A percentile compares a stretch with the other conserved stretches of the same genome.
Evolutionary conservation across 2,113 vertebrate genomes (phyloP).

Genomic region (Sebastes schlegelii): DNA sequence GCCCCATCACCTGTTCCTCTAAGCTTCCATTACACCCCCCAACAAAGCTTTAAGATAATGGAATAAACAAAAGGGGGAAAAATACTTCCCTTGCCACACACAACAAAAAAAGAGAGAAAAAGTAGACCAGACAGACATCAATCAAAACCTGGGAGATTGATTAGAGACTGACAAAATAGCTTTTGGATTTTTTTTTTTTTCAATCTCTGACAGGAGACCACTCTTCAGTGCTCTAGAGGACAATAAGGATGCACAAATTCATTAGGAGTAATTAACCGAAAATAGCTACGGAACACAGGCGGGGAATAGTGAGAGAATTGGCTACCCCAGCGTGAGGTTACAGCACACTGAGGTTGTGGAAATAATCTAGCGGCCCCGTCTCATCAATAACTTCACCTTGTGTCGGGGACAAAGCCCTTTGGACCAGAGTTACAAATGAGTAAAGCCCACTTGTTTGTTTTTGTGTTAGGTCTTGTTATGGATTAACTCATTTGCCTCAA

Average conservation of each 20-base stretch:
- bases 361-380: constrained; percentile 35
- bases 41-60: constrained; percentile 82
- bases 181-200: constrained; percentile 39
- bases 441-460: constrained; percentile 61
- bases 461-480: constrained; percentile 49
- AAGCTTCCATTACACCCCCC: constrained; percentile 81
- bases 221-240: constrained; percentile 73
- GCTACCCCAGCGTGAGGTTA: constrained; percentile 30
- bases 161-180: constrained; percentile 54
- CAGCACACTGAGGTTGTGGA: constrained; percentile 13
- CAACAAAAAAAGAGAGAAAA: constrained; percentile 45
- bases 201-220: constrained; percentile 53
- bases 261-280: constrained; percentile 79
- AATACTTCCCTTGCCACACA: constrained; percentile 47
- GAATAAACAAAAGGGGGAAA: constrained; percentile 76
- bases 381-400: constrained; percentile 55
- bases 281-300: constrained; percentile 62
- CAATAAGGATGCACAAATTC: constrained; percentile 80
- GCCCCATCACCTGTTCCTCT: constrained; percentile 84
- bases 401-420: constrained; percentile 38
- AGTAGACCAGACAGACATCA: constrained; percentile 69
- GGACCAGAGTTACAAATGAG: constrained; percentile 41
- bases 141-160: constrained; percentile 71
- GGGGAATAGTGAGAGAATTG: constrained; percentile 44
- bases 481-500: constrained; percentile 60